Percentiles rank a stretch among this genome's conserved stretches.
These are phyloP conservation scores for Scomberomorus guttatus DNA, from an alignment of 2,797 vertebrate species.

Conservation along the genomic window DNA sequence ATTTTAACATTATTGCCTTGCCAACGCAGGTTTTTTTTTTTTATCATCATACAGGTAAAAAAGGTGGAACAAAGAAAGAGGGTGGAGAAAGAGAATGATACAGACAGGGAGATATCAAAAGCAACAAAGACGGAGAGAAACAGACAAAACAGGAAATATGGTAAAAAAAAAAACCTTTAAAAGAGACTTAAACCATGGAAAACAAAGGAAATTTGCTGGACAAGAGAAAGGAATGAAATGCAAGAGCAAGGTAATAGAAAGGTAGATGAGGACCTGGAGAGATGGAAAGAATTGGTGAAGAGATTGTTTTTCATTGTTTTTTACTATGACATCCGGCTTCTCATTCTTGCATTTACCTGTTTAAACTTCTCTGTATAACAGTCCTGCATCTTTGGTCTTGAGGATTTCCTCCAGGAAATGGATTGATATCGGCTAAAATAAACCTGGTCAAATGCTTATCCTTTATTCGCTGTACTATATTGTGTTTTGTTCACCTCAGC, in stretches of 20 bases:
- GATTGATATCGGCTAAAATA: not conserved
- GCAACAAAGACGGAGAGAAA: not conserved
- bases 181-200: not conserved
- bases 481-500: no score
- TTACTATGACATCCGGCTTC: not conserved
- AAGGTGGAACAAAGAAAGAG: no score
- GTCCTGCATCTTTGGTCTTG: not conserved
- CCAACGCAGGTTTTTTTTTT: no score
- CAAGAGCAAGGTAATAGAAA: not conserved
- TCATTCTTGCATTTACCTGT: not conserved
- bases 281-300: not conserved
- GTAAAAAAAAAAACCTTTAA: not conserved
- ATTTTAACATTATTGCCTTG: no score
- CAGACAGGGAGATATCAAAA: not conserved
- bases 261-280: not conserved
- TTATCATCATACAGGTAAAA: not conserved
- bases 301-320: not conserved
- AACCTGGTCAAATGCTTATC: no score
- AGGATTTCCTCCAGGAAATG: not conserved
- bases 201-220: not conserved
- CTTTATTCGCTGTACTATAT: no score
- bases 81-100: not conserved
- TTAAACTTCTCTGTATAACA: not conserved
- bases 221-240: constrained; percentile 15
- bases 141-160: not conserved